Evolutionary conservation across 64 coral and sea anemone genomes (phyloP).

Genomic region (Pocillopora damicornis): DNA sequence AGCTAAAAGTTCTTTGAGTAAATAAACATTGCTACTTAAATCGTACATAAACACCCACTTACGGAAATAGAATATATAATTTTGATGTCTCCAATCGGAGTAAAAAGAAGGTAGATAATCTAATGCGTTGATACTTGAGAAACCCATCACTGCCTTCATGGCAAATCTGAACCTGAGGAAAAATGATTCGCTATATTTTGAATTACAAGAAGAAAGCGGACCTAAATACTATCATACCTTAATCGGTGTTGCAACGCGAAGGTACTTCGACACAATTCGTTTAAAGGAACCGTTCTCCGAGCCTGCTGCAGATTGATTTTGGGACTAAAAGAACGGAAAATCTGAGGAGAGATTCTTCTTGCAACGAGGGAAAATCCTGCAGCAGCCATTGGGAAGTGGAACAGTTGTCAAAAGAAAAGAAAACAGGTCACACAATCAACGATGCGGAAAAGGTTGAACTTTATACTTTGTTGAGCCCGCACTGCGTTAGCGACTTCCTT

Average conservation of each 20-base stretch:
- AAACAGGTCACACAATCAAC: background rate
- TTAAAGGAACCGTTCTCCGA: background rate
- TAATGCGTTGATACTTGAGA: background rate
- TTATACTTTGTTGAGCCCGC: background rate
- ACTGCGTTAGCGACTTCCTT: background rate
- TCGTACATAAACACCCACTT: no score
- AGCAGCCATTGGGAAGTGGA: background rate
- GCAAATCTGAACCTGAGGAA: background rate
- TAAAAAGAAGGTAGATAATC: background rate
- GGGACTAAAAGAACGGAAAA: background rate
- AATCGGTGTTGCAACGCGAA: background rate
- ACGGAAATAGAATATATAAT: no score
- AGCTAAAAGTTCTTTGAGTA: no score
- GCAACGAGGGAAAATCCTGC: background rate
- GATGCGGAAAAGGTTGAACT: background rate
- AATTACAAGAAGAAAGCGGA: background rate
- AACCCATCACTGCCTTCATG: background rate
- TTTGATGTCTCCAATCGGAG: no score
- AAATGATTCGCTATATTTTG: background rate
- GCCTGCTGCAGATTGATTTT: background rate
- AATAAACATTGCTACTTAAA: no score
- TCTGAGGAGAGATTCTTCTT: constrained; percentile 13
- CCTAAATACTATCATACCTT: background rate
- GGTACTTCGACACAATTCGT: background rate
- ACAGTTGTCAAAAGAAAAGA: background rate